Evolutionary conservation across 2,888 invertebrate species (phyloP).

Genomic region (Cephus runcator): DNA sequence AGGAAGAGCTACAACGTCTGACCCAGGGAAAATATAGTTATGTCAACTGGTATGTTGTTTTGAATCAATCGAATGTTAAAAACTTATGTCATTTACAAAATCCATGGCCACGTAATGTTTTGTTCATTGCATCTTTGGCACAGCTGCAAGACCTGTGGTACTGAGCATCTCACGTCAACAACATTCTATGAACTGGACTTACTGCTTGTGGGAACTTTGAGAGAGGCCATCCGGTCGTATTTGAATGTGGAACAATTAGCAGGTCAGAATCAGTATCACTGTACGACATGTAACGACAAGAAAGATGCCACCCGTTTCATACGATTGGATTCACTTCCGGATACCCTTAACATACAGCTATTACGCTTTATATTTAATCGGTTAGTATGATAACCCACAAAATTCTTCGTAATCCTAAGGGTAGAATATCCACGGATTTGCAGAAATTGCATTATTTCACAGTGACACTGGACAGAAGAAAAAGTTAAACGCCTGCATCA

Average conservation of each 20-base stretch:
- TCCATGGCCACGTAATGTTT: background rate
- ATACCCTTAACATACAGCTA: slow-evolving; percentile 72
- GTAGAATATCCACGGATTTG: slow-evolving; percentile 7
- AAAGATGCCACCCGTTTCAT: slow-evolving; percentile 71
- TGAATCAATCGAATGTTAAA: background rate
- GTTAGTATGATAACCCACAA: slow-evolving; percentile 49
- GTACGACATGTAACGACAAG: slow-evolving; percentile 69
- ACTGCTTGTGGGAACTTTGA: slow-evolving; percentile 68
- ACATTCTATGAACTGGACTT: slow-evolving; percentile 73
- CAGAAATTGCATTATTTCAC: slow-evolving; percentile 29
- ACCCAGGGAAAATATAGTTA: slow-evolving; percentile 62
- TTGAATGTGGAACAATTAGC: slow-evolving; percentile 71
- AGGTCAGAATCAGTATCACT: slow-evolving; percentile 71
- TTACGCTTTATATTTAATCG: slow-evolving; percentile 73
- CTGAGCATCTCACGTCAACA: slow-evolving; percentile 67
- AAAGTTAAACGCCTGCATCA: slow-evolving; percentile 70
- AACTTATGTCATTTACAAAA: slow-evolving; percentile 20
- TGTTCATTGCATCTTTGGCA: slow-evolving; percentile 19
- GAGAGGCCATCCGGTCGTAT: slow-evolving; percentile 69
- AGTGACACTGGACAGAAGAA: slow-evolving; percentile 71
- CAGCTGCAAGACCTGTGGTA: slow-evolving; percentile 65
- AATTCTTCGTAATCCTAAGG: slow-evolving; percentile 11
- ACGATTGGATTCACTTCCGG: slow-evolving; percentile 68
- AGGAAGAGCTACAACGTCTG: slow-evolving; percentile 53
- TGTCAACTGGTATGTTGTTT: slow-evolving; percentile 28